Base-by-base conservation (phyloP, 2,888 invertebrate genomes). In the Nephrocerus scutellatus region DNA sequence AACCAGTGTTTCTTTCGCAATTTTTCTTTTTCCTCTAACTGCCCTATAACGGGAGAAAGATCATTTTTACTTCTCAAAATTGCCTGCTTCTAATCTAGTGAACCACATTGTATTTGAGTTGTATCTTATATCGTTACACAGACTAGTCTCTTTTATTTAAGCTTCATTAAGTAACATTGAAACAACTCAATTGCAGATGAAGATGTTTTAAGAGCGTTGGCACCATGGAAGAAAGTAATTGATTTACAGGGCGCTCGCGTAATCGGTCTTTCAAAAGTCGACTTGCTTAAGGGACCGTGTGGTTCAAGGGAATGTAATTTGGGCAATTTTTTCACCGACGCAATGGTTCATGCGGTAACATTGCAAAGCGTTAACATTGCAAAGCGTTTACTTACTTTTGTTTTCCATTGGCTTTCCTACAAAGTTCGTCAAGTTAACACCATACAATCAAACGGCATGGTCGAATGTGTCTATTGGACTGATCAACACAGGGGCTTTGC, bases 261-360 rank as follows among this genome's bases (percentile, higher is more conserved):
- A n/a, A 56, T 87, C 4, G 87, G 84, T 0, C 48, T 46, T 3
- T 73, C 77, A 0, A 62, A 70, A 47, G 80, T 84, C 0, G 60
- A 70, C 10, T 59, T 88, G 23, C 70, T 74, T 2, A 72, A 70
- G 23, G 62, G 63, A 0, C 55, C 60, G 2, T 85, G 85, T 50
- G 57, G 74, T 2, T 66, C 67, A 8, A 56, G 54, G 0, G 87
- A 88, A 62, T 88, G 87, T 54, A 82, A 80, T 53, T 63, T 87
- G 31, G 88, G 85, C 18, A 80, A 77, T 58, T 75, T 84, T 18
- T 72, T 84, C 34, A 74, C 82, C 21, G 85, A 87, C 48, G 78
- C 85, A 0, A 77, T 80, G 68, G 69, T 84, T 44, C 69, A 80
- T 55, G 56, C 72, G 39, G 83, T 82, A 62, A 66, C 28, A 10